Evolutionary conservation across 2,888 invertebrate species (phyloP).

Genomic region (Coecobrya sp.): DNA sequence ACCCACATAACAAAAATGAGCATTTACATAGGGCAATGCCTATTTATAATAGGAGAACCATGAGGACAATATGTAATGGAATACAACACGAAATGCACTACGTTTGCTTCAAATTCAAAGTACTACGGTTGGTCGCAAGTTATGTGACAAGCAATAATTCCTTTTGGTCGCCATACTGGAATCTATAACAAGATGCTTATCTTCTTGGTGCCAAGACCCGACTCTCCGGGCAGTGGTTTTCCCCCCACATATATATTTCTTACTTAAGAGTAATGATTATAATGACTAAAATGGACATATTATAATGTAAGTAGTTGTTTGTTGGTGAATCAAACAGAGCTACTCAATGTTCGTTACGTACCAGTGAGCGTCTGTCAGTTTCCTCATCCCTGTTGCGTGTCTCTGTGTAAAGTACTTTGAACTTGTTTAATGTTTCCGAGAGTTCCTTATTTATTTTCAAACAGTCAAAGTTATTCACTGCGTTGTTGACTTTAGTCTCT

Average conservation of each 20-base stretch:
- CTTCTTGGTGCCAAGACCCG: not conserved
- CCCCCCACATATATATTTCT: not conserved
- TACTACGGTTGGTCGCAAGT: no score
- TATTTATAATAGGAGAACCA: no score
- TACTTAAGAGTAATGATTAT: not conserved
- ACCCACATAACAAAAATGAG: no score
- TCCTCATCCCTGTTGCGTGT: conserved; percentile 1
- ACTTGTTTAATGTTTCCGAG: not conserved
- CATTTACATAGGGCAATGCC: no score
- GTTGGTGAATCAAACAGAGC: not conserved
- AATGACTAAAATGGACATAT: not conserved
- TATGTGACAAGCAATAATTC: no score
- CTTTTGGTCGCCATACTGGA: no score
- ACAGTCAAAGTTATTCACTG: not conserved
- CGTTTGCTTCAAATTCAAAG: no score
- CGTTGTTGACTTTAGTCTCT: not conserved
- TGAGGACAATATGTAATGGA: no score
- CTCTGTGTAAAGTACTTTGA: conserved; percentile 33
- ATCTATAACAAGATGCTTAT: no score
- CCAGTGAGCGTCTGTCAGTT: conserved; percentile 16
- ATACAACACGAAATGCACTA: not conserved
- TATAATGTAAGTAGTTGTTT: not conserved
- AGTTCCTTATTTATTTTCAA: not conserved
- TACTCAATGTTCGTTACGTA: not conserved
- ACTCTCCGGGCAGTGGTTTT: not conserved